Conservation (phyloP, 2,797 vertebrate genomes). For the Periparus ater region DNA sequence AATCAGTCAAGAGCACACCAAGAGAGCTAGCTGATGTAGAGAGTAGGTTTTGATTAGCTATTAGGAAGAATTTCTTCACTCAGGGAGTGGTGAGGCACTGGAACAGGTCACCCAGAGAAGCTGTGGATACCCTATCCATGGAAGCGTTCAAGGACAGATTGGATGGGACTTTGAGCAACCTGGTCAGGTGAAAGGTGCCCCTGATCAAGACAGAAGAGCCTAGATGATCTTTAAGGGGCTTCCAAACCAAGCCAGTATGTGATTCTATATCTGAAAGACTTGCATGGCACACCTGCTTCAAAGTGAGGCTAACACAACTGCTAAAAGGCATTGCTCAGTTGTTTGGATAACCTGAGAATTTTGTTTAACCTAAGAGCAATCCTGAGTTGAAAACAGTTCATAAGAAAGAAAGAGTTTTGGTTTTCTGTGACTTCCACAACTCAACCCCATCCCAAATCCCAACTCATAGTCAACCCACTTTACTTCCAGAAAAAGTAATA, state of each 20-base stretch:
- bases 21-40: background rate
- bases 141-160: background rate
- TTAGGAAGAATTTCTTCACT: background rate
- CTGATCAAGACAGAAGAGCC: background rate
- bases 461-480: background rate
- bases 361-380: background rate
- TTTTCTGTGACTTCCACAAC: background rate
- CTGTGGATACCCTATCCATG: background rate
- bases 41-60: fast-evolving
- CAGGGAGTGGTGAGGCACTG: background rate
- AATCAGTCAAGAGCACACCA: background rate
- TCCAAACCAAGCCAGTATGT: background rate
- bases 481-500: background rate
- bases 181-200: background rate
- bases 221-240: background rate
- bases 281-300: background rate
- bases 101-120: background rate
- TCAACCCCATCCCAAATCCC: background rate
- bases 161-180: background rate
- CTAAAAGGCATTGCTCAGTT: background rate
- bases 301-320: background rate
- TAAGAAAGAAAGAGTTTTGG: background rate
- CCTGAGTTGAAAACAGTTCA: background rate
- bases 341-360: background rate
- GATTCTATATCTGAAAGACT: background rate